Evolutionary conservation across 2,888 invertebrate genomes (phyloP).

Genomic region (Hesperia comma): DNA sequence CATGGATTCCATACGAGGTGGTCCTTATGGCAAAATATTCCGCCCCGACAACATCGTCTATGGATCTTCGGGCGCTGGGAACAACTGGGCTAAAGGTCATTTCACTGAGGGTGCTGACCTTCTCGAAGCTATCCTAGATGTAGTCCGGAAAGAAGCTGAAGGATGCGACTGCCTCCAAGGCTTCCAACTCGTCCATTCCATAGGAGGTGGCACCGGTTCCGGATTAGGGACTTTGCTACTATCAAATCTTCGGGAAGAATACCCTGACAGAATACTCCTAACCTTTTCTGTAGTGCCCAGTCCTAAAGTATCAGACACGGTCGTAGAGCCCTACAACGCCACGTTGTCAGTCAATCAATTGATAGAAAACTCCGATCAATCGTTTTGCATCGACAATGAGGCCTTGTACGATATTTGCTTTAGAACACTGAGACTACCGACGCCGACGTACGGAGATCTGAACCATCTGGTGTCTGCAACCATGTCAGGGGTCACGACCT

Average conservation of each 20-base stretch:
- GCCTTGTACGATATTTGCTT: constrained; percentile 91
- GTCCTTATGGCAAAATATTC: constrained; percentile 87
- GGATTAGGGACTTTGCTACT: constrained; percentile 88
- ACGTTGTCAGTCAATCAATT: constrained; percentile 86
- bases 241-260: constrained; percentile 87
- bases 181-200: constrained; percentile 87
- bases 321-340: constrained; percentile 86
- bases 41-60: constrained; percentile 89
- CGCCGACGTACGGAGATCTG: constrained; percentile 90
- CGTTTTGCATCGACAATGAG: constrained; percentile 90
- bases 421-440: constrained; percentile 87
- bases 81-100: constrained; percentile 86
- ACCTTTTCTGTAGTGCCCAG: constrained; percentile 88
- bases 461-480: constrained; percentile 79
- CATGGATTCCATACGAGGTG: constrained; percentile 86
- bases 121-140: constrained; percentile 84
- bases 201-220: constrained; percentile 90
- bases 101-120: constrained; percentile 87
- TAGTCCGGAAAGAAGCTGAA: constrained; percentile 85
- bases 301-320: constrained; percentile 90
- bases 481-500: constrained; percentile 75
- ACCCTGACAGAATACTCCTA: constrained; percentile 88
- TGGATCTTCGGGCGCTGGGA: constrained; percentile 83
- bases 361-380: constrained; percentile 86
- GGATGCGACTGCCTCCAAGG: constrained; percentile 86